phyloP scores from a whole-genome alignment of 2,113 vertebrate genomes.

The Colistium nudipinnis region DNA sequence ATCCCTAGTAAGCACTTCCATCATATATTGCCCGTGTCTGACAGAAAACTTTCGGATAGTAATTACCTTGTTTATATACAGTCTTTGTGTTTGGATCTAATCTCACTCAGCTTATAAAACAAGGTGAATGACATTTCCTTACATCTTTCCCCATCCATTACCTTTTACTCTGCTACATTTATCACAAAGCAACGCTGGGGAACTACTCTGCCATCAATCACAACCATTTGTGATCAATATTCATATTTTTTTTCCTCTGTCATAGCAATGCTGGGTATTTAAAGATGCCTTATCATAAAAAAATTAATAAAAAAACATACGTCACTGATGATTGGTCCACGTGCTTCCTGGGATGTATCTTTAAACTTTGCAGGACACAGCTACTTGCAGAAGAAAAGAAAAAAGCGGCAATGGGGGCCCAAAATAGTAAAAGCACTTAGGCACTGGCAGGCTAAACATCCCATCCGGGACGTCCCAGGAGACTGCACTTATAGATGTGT shows the following conservation, averaged over 20 bases:
- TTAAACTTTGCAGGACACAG: not conserved
- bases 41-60: slow-evolving; percentile 50
- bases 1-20: slow-evolving; percentile 17
- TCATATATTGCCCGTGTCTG: slow-evolving; percentile 16
- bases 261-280: too few relatives aligned
- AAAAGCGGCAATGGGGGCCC: not conserved
- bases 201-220: not conserved
- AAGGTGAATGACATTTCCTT: slow-evolving; percentile 29
- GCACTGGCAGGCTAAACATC: slow-evolving; percentile 8
- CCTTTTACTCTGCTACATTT: not conserved
- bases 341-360: too few relatives aligned
- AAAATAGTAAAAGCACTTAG: slow-evolving; percentile 18
- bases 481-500: slow-evolving; percentile 35
- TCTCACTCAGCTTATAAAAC: slow-evolving; percentile 37
- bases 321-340: too few relatives aligned
- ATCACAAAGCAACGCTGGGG: not conserved
- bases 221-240: not conserved
- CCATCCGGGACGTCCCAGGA: not conserved
- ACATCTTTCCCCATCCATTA: not conserved
- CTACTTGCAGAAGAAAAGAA: slow-evolving; percentile 4
- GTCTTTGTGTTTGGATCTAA: slow-evolving; percentile 56
- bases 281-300: too few relatives aligned
- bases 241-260: too few relatives aligned
- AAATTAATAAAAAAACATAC: too few relatives aligned
- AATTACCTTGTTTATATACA: slow-evolving; percentile 59